Base-by-base conservation (phyloP, 2,113 vertebrate genomes). In the Solea solea region DNA sequence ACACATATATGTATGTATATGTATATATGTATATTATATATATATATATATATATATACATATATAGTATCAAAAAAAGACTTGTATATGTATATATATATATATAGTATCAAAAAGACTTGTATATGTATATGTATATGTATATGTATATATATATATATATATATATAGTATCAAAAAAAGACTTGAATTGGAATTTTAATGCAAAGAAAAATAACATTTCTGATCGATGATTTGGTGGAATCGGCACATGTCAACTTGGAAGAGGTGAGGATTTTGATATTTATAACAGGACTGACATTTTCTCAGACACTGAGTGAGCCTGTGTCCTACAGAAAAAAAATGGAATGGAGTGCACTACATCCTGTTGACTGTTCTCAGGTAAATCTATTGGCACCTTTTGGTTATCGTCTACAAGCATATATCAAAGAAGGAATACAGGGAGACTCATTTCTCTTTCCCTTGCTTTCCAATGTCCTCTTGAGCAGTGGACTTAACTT, bases 191-290 rank as follows among this genome's bases (percentile, higher is more conserved):
- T 45, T 27, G 16, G 14, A 10, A 6, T 27, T 15, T 46, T 41
- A 60, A 42, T 9, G 34, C 44, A 16, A 66, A 44, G 2, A 2
- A 4, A 41, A 70, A 63, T 1, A 5, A 55, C 7, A 34, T 53
- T 55, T 68, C 12, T 51, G 14, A 55, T 13, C 14, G 45, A 73
- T 8, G 48, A 34, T 39, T 50, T 64, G n/a, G 53, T 41, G n/a
- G 8, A 25, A 54, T 49, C 41, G 27, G 44, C n/a, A 42, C 7
- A 7, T 13, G 39, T 9, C n/a, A 45, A n/a, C 10, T 5, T 4
- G 3, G 15, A 66, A 16, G 16, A 15, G 54, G 34, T 7, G 9
- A 34, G 5, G 27, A 16, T 49, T 34, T 49, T 39, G 15, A 49
- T 16, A 48, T 13, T 48, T 11, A 48, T 10, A 48, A 14, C 45